Evolutionary conservation across 2,113 vertebrate genomes (phyloP).

Genomic region (sheep (Ovis aries)): ARS-UI_Ramb_v3.0 NC_056071.1:18595501-18596000

Average conservation of each 20-base stretch:
- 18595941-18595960: background rate
- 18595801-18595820: background rate
- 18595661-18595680: background rate
- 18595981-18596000: background rate
- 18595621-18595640: background rate
- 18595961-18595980: background rate
- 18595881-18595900: background rate
- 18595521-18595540: background rate
- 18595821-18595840: background rate
- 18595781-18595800: background rate
- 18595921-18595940: background rate
- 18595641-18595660: background rate
- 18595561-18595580: background rate
- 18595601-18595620: background rate
- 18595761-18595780: accelerated
- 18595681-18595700: background rate
- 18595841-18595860: background rate
- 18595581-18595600: background rate
- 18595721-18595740: background rate
- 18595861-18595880: background rate
- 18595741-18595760: background rate
- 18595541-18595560: background rate
- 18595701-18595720: background rate
- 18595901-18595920: background rate
- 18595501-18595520: background rate